Percentiles rank a stretch among this genome's conserved stretches.
Conservation (phyloP, 2,113 vertebrate species). For the Paramisgurnus dabryanus region DNA sequence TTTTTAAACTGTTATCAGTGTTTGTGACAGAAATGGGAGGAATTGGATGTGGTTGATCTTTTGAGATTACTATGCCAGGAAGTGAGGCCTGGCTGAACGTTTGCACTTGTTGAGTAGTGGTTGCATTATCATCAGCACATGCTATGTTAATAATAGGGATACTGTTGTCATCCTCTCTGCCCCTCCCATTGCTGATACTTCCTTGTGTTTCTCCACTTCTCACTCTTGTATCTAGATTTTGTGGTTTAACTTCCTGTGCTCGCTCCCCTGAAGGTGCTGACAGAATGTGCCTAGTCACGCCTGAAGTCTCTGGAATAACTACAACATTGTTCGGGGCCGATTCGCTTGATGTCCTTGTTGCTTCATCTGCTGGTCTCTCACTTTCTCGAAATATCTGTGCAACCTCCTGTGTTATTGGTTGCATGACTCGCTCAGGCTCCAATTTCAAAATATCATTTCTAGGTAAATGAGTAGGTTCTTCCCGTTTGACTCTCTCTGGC, state of each 20-base stretch:
- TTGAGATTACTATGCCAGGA: conserved; percentile 28
- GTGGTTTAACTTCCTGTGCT: conserved; percentile 57
- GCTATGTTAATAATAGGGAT: conserved; percentile 69
- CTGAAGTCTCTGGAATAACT: conserved; percentile 32
- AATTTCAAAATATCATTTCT: conserved; percentile 63
- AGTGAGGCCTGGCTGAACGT: not conserved
- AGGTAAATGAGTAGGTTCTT: conserved; percentile 56
- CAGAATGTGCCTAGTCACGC: conserved; percentile 43
- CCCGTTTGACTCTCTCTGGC: conserved; percentile 49
- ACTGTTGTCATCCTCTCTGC: conserved; percentile 48
- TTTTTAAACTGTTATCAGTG: conserved; percentile 37
- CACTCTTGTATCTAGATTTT: conserved; percentile 34
- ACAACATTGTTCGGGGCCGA: conserved; percentile 6
- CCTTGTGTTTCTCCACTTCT: conserved; percentile 17
- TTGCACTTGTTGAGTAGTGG: conserved; percentile 32
- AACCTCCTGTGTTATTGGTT: conserved; percentile 52
- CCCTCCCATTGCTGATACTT: conserved; percentile 12
- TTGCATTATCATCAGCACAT: conserved; percentile 56
- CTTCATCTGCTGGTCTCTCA: conserved; percentile 55
- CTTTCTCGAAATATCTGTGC: conserved; percentile 50
- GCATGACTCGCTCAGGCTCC: conserved; percentile 56
- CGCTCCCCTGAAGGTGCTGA: conserved; percentile 22
- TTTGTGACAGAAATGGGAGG: conserved; percentile 63
- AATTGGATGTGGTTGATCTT: conserved; percentile 51
- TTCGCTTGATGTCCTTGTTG: conserved; percentile 45